These are phyloP conservation scores for Ptychobarbus kaznakovi DNA, from an alignment of 2,797 vertebrate species.

Conservation along the genomic window DNA sequence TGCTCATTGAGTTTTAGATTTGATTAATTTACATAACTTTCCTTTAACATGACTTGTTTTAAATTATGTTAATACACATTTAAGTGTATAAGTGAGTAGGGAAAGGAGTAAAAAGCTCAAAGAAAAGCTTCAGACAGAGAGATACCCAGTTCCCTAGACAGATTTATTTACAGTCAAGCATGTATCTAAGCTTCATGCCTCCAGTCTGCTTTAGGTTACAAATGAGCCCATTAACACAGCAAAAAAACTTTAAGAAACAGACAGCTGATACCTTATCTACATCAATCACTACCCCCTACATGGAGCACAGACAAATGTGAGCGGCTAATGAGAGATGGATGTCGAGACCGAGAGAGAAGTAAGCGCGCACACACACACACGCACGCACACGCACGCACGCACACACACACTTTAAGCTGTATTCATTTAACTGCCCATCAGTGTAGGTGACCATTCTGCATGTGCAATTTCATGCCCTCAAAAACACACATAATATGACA, in stretches of 20 bases:
- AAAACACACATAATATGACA: constrained; percentile 7
- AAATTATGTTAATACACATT: not conserved
- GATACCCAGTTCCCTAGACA: constrained; percentile 33
- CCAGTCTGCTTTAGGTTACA: constrained; percentile 44
- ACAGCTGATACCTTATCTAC: constrained; percentile 36
- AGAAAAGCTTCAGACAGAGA: not conserved
- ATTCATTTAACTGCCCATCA: constrained; percentile 7
- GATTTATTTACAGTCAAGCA: constrained; percentile 49
- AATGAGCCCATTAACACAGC: constrained; percentile 54
- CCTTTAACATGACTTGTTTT: not conserved
- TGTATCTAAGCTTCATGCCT: constrained; percentile 31
- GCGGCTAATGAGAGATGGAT: not conserved
- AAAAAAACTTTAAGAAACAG: constrained; percentile 49
- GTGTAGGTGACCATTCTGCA: not conserved
- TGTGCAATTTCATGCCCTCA: not conserved
- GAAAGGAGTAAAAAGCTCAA: not conserved
- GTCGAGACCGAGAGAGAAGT: not conserved
- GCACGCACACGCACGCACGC: not conserved
- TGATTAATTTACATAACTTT: no score
- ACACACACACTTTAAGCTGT: constrained; percentile 12
- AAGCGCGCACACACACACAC: not conserved
- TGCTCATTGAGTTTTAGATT: not conserved
- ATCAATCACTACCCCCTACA: constrained; percentile 33
- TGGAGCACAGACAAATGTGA: not conserved
- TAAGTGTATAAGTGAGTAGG: not conserved